Conservation (phyloP, 1,140 invertebrate species). For the Drosophila kohkoa region DNA sequence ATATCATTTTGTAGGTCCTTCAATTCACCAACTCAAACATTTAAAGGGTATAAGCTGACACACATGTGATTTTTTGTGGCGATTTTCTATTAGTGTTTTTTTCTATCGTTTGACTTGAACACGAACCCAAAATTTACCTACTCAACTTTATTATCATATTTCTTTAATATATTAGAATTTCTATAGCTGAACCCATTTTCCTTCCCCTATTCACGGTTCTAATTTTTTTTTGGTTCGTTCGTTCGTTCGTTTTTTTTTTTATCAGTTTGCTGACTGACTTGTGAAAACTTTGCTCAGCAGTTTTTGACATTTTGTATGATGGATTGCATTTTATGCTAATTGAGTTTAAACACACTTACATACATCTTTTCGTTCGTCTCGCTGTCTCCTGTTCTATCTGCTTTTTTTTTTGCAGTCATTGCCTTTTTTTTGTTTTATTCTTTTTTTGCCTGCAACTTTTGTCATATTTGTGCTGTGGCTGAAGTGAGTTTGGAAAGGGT, state of each 20-base stretch:
- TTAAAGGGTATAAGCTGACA: background rate
- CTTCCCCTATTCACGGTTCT: slow-evolving; percentile 40
- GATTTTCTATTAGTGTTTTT: slow-evolving; percentile 55
- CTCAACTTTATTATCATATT: slow-evolving; percentile 75
- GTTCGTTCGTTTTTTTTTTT: slow-evolving; percentile 41
- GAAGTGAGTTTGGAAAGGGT: slow-evolving; percentile 17
- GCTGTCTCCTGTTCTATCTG: slow-evolving; percentile 12
- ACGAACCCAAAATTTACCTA: slow-evolving; percentile 26
- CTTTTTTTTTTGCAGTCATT: slow-evolving; percentile 38
- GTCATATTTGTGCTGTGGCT: slow-evolving; percentile 52
- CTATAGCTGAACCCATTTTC: slow-evolving; percentile 24
- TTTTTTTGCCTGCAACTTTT: slow-evolving; percentile 50
- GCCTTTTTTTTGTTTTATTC: slow-evolving; percentile 13
- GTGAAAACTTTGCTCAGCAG: slow-evolving; percentile 81
- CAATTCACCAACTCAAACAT: background rate
- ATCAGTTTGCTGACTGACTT: slow-evolving; percentile 66
- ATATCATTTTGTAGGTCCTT: no score
- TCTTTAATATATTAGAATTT: slow-evolving; percentile 80
- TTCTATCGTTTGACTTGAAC: slow-evolving; percentile 46
- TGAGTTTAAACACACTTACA: slow-evolving; percentile 74
- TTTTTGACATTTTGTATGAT: slow-evolving; percentile 83
- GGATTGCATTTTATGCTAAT: slow-evolving; percentile 83
- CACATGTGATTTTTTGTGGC: slow-evolving; percentile 31
- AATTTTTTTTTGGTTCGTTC: slow-evolving; percentile 22
- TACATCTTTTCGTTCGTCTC: slow-evolving; percentile 16